These are phyloP conservation scores for Drosophila phalerata DNA, from an alignment of 2,888 invertebrate species.

Conservation along the genomic window DNA sequence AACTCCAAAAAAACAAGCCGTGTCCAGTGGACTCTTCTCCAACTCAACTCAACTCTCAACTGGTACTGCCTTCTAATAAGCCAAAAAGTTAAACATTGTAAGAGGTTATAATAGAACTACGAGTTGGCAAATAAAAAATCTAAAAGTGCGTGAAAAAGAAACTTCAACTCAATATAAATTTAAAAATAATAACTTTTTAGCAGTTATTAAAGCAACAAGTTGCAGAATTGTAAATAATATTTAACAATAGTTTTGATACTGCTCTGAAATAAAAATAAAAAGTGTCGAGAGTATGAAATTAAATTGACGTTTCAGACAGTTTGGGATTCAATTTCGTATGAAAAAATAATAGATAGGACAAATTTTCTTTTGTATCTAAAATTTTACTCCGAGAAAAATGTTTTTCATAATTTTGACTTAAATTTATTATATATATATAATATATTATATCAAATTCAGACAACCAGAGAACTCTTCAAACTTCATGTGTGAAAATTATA, in stretches of 20 bases:
- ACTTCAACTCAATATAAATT: neutral
- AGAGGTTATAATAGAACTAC: slow-evolving; percentile 2
- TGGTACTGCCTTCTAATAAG: slow-evolving; percentile 8
- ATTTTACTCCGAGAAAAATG: too few species aligned
- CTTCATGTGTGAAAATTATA: too few species aligned
- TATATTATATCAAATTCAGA: too few species aligned
- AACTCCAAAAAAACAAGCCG: slow-evolving; percentile 6
- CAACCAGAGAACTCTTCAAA: too few species aligned
- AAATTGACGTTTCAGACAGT: too few species aligned
- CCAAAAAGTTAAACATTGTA: slow-evolving; percentile 13
- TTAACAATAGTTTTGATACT: slow-evolving; percentile 1
- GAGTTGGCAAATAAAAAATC: neutral
- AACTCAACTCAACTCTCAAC: neutral
- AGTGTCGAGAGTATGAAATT: too few species aligned
- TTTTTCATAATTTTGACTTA: too few species aligned
- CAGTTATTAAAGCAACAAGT: slow-evolving; percentile 1
- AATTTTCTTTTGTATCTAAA: too few species aligned
- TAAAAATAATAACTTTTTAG: neutral
- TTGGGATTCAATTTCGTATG: too few species aligned
- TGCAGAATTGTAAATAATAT: neutral
- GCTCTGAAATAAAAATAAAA: too few species aligned
- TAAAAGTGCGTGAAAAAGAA: neutral
- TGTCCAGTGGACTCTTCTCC: slow-evolving; percentile 28
- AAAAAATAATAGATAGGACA: too few species aligned
- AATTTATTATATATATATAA: too few species aligned